phyloP scores from a whole-genome alignment of 2,888 invertebrate genomes.

The Andrena bicolor region DNA sequence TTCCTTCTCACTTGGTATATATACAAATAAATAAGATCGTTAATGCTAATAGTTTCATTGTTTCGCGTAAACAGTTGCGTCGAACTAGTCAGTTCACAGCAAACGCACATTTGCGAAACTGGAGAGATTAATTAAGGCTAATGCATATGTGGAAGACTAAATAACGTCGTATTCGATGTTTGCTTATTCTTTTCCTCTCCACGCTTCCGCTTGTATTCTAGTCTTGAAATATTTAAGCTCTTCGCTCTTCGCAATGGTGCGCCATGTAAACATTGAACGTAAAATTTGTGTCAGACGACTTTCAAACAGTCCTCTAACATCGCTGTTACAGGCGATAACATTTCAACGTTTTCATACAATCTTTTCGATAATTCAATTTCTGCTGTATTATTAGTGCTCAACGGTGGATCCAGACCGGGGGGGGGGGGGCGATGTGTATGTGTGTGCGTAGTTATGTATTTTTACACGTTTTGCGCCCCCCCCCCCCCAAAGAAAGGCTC shows the following conservation, averaged over 20 bases:
- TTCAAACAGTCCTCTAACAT: no score
- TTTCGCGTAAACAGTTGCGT: neutral
- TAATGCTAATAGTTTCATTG: neutral
- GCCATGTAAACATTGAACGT: neutral
- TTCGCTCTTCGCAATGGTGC: neutral
- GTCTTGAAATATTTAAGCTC: neutral
- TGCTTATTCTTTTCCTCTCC: neutral
- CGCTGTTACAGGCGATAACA: neutral
- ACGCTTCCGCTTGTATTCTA: neutral
- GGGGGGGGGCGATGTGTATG: no score
- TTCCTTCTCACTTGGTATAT: constrained; percentile 38
- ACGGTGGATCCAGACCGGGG: no score
- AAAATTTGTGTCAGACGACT: neutral
- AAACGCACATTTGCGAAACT: neutral
- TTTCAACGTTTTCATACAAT: neutral
- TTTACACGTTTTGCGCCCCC: no score
- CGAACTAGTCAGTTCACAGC: neutral
- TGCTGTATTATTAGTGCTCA: neutral
- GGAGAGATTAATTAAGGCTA: neutral
- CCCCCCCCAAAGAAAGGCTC: no score
- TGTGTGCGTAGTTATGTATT: no score
- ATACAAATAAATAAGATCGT: neutral
- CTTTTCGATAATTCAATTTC: neutral
- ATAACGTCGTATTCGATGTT: neutral
- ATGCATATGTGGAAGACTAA: neutral